Base-by-base conservation (phyloP, 2,113 vertebrate genomes). In the Benitochromis conjunctus region DNA sequence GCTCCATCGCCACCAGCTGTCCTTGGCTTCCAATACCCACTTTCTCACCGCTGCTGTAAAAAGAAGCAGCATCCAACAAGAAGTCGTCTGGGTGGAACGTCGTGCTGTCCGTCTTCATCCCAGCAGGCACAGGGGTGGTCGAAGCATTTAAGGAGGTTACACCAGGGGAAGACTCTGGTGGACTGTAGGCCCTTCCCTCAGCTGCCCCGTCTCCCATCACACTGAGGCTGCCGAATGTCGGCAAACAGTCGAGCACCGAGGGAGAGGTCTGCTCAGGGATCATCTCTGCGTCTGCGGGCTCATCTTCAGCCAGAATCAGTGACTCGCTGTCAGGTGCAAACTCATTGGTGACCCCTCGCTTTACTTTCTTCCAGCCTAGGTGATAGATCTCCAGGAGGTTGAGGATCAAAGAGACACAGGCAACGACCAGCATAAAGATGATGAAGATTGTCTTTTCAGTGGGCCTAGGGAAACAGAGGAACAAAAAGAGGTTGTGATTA, bases 291-390 rank as follows among this genome's bases (percentile, higher is more conserved):
- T 94, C 91, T 9, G 85, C 83, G 1, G 82, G 87, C 57, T 81
- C 88, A 4, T 88, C 84, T 4, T 60, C 60, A 9, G 86, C 89
- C 7, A 93, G 88, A 21, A 60, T 51, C 53, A 94, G 81, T 1
- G 89, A 94, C 86, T 94, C 86, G 55, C 79, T 86, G 62, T 97
- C 96, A 3, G 94, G 92, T 26, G 64, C 85, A 57, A 96, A 96
- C 55, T 94, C 94, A 48, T 94, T 97, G 77, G 95, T 97, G 92
- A 99, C 93, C 2, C 97, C 97, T 86, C 97, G 97, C 85, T 97
- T 98, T 21, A 98, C 96, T 84, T 98, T 98, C 94, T 97, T 99
- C 98, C 98, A 98, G 69, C 98, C 98, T 93, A 99, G 94, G 94
- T 99, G 98, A 86, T 94, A 95, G 87, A 96, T 95, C 93, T 96